phyloP scores from a whole-genome alignment of 2,888 invertebrate species.

The Vanessa cardui region DNA sequence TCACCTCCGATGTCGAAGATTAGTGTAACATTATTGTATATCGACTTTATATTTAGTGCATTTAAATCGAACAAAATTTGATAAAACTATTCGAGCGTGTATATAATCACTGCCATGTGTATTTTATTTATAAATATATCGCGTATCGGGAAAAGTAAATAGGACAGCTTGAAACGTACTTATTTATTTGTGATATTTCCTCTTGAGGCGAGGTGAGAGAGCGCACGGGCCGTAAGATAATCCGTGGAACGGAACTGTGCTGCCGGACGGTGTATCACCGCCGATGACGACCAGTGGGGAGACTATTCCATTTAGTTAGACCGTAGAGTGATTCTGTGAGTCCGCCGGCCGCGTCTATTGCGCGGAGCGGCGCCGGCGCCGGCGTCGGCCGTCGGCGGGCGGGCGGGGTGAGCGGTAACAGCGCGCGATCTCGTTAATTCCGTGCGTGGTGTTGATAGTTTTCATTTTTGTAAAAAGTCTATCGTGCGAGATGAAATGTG shows the following conservation, averaged over 20 bases:
- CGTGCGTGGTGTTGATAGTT: slow-evolving; percentile 81
- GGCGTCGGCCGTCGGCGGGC: slow-evolving; percentile 26
- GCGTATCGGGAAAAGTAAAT: slow-evolving; percentile 46
- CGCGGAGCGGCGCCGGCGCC: slow-evolving; percentile 16
- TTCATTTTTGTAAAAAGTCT: slow-evolving; percentile 84
- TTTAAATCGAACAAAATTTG: slow-evolving; percentile 67
- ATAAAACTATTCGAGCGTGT: slow-evolving; percentile 55
- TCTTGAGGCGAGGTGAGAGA: slow-evolving; percentile 25
- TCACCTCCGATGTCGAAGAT: slow-evolving; percentile 52
- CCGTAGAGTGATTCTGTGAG: slow-evolving; percentile 1
- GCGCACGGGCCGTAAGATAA: slow-evolving; percentile 25
- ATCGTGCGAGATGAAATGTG: slow-evolving; percentile 80
- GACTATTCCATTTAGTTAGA: slow-evolving; percentile 8
- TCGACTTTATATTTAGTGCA: slow-evolving; percentile 55
- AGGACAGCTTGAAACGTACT: slow-evolving; percentile 65
- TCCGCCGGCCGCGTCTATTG: slow-evolving; percentile 18
- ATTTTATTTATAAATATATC: slow-evolving; percentile 55
- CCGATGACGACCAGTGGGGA: slow-evolving; percentile 20
- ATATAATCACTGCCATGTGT: slow-evolving; percentile 66
- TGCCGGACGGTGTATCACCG: slow-evolving; percentile 19
- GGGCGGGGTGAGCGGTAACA: slow-evolving; percentile 41
- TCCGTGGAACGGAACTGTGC: slow-evolving; percentile 22
- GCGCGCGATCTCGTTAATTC: slow-evolving; percentile 73
- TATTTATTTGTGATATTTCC: slow-evolving; percentile 49
- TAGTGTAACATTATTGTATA: slow-evolving; percentile 28